Evolutionary conservation across 2,888 invertebrate genomes (phyloP), one percentile per base, ranked within the genome.

Genomic region (Chymomyza caudatula): DNA sequence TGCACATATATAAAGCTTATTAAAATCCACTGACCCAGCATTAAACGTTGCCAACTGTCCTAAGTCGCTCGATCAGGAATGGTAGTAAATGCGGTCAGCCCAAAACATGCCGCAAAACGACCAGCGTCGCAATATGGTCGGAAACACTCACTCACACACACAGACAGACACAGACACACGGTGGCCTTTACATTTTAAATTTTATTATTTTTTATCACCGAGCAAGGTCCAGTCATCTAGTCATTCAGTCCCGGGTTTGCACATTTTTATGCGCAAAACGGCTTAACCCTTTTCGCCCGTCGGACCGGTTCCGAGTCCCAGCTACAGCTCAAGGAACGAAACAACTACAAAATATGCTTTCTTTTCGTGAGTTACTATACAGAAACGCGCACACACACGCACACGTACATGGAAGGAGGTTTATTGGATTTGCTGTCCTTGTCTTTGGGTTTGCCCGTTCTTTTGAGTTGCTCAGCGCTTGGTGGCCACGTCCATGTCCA

Each of bases 101-200:
- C 43, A 37, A 71, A 63, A 53, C 76, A 67, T 66, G 71, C 85
- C 79, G 71, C 86, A 78, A 85, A 86, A 85, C 79, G 85, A 73
- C 79, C 76, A 73, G 68, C 76, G 69, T 64, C 69, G 78, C 86
- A 86, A 85, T 85, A 86, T 81, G 79, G 70, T 84, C 55, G 53
- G 56, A 44, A 54, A 19, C 54, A 53, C 43, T 19, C 57, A 23
- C 47, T 1, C 17, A n/a, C 44, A 19, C 20, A 15, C 25, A 43
- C n/a, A 29, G 42, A 17, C 44, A 19, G 20, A 1, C 8, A 1
- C 13, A 19, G n/a, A 2, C 3, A 0, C 22, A 62, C 61, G 65
- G 65, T 56, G 83, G 67, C 67, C 76, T 71, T 80, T 67, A 70
- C 68, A 78, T 85, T 86, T 76, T 65, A 76, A 65, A 86, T 74